Conservation (phyloP, 1,140 invertebrate species). For the Formica exsecta region DNA sequence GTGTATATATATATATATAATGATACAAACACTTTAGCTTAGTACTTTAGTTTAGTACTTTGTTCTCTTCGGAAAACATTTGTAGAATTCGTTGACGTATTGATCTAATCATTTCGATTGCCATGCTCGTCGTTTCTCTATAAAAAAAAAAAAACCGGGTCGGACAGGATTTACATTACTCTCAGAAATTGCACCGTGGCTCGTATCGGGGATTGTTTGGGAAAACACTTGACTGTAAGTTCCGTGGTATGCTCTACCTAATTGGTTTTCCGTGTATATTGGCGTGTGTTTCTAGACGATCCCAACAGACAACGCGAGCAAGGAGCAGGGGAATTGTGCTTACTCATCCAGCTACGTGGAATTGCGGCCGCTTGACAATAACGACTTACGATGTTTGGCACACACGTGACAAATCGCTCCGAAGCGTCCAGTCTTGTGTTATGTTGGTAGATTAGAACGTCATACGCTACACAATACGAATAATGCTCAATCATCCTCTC, state of each 20-base stretch:
- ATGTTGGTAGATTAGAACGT: slow-evolving; percentile 30
- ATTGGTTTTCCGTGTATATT: slow-evolving; percentile 57
- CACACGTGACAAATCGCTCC: slow-evolving; percentile 43
- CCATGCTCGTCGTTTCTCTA: background rate
- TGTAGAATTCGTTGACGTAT: slow-evolving; percentile 34
- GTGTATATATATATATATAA: background rate
- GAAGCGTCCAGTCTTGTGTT: slow-evolving; percentile 24
- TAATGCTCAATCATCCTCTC: background rate
- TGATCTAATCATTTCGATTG: slow-evolving; percentile 51
- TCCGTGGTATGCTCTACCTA: slow-evolving; percentile 36
- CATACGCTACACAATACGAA: background rate
- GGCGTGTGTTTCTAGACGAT: slow-evolving; percentile 28
- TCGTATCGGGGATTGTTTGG: slow-evolving; percentile 39
- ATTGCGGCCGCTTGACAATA: slow-evolving; percentile 52
- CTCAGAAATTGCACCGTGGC: slow-evolving; percentile 28
- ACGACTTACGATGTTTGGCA: slow-evolving; percentile 43
- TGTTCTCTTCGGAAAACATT: background rate
- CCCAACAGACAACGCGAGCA: slow-evolving; percentile 38
- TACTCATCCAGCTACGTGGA: slow-evolving; percentile 42
- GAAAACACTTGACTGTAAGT: slow-evolving; percentile 53
- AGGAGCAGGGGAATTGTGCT: slow-evolving; percentile 45
- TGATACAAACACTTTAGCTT: background rate
- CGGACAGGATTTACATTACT: slow-evolving; percentile 43
- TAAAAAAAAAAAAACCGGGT: slow-evolving; percentile 3
- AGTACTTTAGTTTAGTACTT: background rate